These are phyloP conservation scores for Aselliscus stoliczkanus DNA, from an alignment of 2,797 vertebrate species.

Conservation along the genomic window DNA sequence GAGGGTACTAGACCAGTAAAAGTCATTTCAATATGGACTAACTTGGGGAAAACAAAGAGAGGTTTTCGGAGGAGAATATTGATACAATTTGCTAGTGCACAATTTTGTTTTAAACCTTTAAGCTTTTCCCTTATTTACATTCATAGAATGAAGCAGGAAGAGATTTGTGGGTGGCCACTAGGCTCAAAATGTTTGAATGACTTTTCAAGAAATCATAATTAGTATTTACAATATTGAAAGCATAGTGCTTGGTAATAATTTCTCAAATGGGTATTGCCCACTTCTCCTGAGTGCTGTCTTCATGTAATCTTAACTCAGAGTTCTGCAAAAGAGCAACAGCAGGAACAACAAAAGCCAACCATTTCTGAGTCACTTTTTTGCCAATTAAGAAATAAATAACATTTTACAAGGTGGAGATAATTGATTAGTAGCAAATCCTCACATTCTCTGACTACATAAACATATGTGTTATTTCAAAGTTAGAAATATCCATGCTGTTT, in stretches of 20 bases:
- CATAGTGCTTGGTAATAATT: conserved; percentile 61
- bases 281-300: conserved; percentile 52
- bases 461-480: conserved; percentile 55
- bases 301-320: conserved; percentile 57
- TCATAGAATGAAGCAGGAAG: conserved; percentile 84
- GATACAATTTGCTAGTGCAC: neutral
- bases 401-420: conserved; percentile 60
- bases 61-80: neutral
- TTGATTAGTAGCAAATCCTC: conserved; percentile 69
- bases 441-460: conserved; percentile 60
- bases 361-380: conserved; percentile 59
- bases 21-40: neutral
- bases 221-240: conserved; percentile 81
- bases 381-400: conserved; percentile 69
- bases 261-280: conserved; percentile 71
- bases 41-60: neutral
- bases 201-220: conserved; percentile 87
- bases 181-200: conserved; percentile 82
- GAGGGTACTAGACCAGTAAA: neutral
- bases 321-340: conserved; percentile 31
- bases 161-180: conserved; percentile 80
- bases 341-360: conserved; percentile 60
- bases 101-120: conserved; percentile 59
- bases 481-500: neutral
- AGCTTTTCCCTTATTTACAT: conserved; percentile 86